Base-by-base conservation (phyloP, 2,888 invertebrate species). In the Bimastos eiseni region DNA sequence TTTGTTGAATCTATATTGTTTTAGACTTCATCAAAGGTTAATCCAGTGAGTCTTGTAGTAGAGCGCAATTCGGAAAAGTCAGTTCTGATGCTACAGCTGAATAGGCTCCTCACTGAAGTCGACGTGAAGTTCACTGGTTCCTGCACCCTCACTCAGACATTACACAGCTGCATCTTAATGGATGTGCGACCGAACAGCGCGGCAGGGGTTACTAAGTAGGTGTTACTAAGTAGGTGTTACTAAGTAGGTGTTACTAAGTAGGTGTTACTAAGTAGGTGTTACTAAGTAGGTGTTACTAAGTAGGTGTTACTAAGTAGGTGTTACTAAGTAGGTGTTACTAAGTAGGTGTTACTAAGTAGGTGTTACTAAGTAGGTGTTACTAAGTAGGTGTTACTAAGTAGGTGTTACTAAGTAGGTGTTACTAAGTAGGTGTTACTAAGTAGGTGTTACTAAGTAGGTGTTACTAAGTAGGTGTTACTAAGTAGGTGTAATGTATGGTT, bases 161-260 rank as follows among this genome's bases (percentile, higher is more conserved):
- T 99, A 4, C 97, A 97, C 93, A 97, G 98, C 94, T 97, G 97
- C 93, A 96, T 97, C 11, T 95, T 98, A 93, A 98, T 98, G 93
- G 98, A 98, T 94, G 84, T 91, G 15, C 95, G 98, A n/a, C 96
- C 96, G 0, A 96, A 96, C 70, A 96, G 97, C 34, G 96, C 94
- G 89, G 93, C 93, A n/a, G n/a, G n/a, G n/a, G n/a, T n/a, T n/a
- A n/a, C n/a, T n/a, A n/a, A n/a, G n/a, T n/a, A n/a, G n/a, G n/a
- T n/a, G n/a, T n/a, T n/a, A n/a, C n/a, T n/a, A 41, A 41, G 41
- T 11, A 88, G 95, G 94, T 38, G 94, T 95, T 37, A 94, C 94
- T 83, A 93, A 93, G 95, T 94, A 92, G 91, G 92, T 33, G 11
- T 36, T n/a, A n/a, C n/a, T n/a, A 41, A 41, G 41, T 11, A 88